Conservation (phyloP, 2,888 invertebrate genomes). For the Volucella zonaria region DNA sequence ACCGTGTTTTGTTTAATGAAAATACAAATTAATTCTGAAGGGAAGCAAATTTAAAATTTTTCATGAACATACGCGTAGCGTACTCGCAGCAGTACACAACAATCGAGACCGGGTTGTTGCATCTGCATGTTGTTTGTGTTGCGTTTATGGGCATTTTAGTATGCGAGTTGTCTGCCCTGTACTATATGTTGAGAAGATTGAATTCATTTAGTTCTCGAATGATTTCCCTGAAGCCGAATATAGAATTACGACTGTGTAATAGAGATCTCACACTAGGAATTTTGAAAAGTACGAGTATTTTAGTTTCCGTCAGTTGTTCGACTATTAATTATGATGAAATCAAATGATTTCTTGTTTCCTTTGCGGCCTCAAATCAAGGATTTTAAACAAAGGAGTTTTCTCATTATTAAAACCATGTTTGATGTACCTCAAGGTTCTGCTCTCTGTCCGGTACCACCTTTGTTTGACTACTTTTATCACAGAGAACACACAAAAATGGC, state of each 20-base stretch:
- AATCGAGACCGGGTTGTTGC: slow-evolving; percentile 6
- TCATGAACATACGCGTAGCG: background rate
- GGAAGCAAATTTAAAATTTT: slow-evolving; percentile 48
- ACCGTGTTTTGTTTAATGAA: slow-evolving; percentile 40
- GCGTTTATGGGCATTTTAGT: slow-evolving; percentile 41
- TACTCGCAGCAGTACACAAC: background rate
- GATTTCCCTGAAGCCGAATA: slow-evolving; percentile 19
- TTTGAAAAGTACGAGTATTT: slow-evolving; percentile 20
- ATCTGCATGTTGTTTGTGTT: slow-evolving; percentile 19
- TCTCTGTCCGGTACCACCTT: no score
- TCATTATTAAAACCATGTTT: no score
- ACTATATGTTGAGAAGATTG: slow-evolving; percentile 24
- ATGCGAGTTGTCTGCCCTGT: slow-evolving; percentile 33
- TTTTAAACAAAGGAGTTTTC: no score
- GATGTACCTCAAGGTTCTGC: no score
- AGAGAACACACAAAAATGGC: no score
- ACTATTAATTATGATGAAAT: background rate
- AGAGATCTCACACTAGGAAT: slow-evolving; percentile 42
- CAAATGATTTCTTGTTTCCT: background rate
- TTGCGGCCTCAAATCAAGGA: no score
- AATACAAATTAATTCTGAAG: slow-evolving; percentile 33
- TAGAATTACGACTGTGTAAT: slow-evolving; percentile 29
- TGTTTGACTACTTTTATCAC: no score
- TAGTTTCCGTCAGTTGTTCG: slow-evolving; percentile 44
- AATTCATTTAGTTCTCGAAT: slow-evolving; percentile 6